Evolutionary conservation across 2,113 vertebrate species (phyloP), one percentile per base, ranked within the genome.

Genomic region (Azemiops feae): DNA sequence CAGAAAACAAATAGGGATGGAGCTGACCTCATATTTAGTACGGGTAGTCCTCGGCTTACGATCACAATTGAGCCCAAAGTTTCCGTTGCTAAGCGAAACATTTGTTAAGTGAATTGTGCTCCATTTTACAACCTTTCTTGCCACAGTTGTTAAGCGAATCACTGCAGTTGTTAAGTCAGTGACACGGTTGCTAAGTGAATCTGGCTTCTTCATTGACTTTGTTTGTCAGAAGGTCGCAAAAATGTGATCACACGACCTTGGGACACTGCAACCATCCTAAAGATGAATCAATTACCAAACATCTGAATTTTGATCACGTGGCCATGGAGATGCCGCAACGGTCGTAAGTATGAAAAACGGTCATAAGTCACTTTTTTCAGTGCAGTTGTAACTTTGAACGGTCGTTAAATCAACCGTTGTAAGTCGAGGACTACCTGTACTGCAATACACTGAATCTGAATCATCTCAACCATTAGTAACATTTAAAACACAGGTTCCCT

Each of bases 401-500:
- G 30, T 69, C n/a, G 16, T 69, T 34, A 34, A 69, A 34, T 69
- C 2, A n/a, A 69, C 14, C 16, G 12, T 34, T 69, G 30, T 69
- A 69, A 69, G 60, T n/a, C 30, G n/a, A 69, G 60, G 60, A n/a
- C 30, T 69, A 69, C 30, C 10, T 69, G 74, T 81, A 43, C 34
- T 43, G 74, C 34, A 43, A 22, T 0, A 39, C 34, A 81, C 2
- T 43, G 22, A 86, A 34, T 8, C 20, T 30, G 90, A 86, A 43
- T 30, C 34, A 57, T 22, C 27, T 47, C 30, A 10, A 39, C 60
- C 20, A 25, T 3, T 23, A 10, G 5, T 5, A 81, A 27, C 87
- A 91, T 94, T 92, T 57, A 57, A 85, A 95, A 53, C 60, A 85
- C 47, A 16, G 45, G 50, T 30, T 86, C 12, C n/a, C 57, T 23